Conservation (phyloP, 2,113 vertebrate species). For the Egretta garzetta region DNA sequence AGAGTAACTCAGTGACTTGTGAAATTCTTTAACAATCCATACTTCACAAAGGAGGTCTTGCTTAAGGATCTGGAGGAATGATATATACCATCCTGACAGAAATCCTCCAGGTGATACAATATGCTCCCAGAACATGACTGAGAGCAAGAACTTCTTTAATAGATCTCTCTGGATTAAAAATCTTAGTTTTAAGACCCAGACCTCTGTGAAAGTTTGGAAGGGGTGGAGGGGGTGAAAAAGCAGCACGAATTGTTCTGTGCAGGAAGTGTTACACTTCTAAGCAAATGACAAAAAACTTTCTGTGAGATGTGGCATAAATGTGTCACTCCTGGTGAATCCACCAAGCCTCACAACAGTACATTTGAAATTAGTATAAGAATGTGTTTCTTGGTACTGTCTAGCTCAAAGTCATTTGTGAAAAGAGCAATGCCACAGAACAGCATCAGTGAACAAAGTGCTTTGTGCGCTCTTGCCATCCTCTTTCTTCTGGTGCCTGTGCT, state of each 20-base stretch:
- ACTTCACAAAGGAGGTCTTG: neutral
- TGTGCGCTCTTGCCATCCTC: neutral
- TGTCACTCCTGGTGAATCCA: neutral
- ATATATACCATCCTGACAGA: neutral
- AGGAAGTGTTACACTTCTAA: neutral
- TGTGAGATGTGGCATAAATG: neutral
- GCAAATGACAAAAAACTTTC: neutral
- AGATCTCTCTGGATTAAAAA: neutral
- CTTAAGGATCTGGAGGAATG: neutral
- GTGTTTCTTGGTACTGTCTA: neutral
- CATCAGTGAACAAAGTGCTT: rapidly evolving
- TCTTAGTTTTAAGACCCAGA: neutral
- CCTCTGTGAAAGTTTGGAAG: neutral
- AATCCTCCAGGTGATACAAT: neutral
- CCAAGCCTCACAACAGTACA: neutral
- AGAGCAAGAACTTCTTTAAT: neutral
- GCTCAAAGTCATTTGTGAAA: neutral
- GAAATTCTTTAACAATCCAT: neutral
- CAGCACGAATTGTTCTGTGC: neutral
- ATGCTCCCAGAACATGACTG: neutral
- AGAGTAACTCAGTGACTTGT: too few species aligned
- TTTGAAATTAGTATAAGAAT: neutral
- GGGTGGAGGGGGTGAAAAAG: neutral
- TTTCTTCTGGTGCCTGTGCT: neutral
- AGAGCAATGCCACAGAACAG: neutral